Base-by-base conservation (phyloP, 2,797 vertebrate species). In the Chelon labrosus region DNA sequence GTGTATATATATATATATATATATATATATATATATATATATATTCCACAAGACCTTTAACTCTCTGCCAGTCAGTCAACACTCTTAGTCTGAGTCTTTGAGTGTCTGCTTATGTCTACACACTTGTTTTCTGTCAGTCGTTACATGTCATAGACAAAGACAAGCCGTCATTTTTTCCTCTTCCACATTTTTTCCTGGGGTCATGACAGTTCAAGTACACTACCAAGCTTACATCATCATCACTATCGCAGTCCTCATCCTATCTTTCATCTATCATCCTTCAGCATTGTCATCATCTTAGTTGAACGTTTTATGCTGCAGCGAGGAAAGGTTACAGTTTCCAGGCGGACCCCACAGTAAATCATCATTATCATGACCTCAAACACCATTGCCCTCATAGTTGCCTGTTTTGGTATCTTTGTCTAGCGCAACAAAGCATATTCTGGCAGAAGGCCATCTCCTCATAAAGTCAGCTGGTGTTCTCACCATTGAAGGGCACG, bases 41-140 rank as follows among this genome's bases (percentile, higher is more conserved):
- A 7, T 79, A 51, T 65, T 73, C 85, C 75, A 56, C 69, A 59
- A 81, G 86, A 86, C 75, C 86, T 87, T 91, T 83, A 22, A 71
- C 77, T 65, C 85, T 85, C 67, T 82, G 44, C 72, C 77, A 53
- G 67, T 74, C 85, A 69, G 74, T 87, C 79, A 87, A 71, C 80
- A 75, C 41, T 70, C 54, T 59, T 16, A 6, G 55, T 70, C 47
- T 76, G 58, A 78, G 57, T 72, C 68, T 47, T 44, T 16, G 53
- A 64, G 38, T 17, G n/a, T 80, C 78, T 5, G 20, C 62, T 80
- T 78, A 50, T 59, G 59, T 83, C 49, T 47, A 37, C 51, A 41
- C 38, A 73, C 64, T 51, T 60, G 47, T 59, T 62, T 74, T 71
- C 51, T 77, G 37, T 42, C n/a, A 71, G 47, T 47, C 17, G 39